These are phyloP conservation scores for Eupithecia subfuscata DNA, from an alignment of 2,888 invertebrate genomes.

Conservation along the genomic window DNA sequence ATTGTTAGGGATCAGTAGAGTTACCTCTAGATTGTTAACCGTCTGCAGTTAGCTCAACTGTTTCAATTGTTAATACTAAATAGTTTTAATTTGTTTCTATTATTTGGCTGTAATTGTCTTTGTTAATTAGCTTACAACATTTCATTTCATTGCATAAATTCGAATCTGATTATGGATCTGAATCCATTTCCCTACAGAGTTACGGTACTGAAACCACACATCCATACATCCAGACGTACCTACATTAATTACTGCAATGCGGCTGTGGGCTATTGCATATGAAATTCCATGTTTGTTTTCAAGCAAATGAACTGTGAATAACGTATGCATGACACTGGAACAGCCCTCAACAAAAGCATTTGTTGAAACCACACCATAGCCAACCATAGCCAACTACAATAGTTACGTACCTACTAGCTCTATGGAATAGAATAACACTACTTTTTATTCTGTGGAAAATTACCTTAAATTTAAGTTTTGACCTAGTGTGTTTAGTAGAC, in stretches of 20 bases:
- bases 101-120: background rate
- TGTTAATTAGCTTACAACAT: background rate
- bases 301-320: constrained; percentile 59
- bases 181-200: background rate
- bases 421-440: too few relatives aligned
- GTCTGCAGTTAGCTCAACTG: background rate
- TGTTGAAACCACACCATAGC: background rate
- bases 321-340: constrained; percentile 63
- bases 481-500: too few relatives aligned
- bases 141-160: background rate
- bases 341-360: background rate
- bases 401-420: background rate
- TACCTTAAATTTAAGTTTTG: too few relatives aligned
- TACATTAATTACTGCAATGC: constrained; percentile 25
- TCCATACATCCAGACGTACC: background rate
- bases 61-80: too few relatives aligned
- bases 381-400: background rate
- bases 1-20: background rate
- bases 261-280: constrained; percentile 50
- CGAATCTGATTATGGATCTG: background rate
- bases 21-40: background rate
- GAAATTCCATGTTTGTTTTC: constrained; percentile 58
- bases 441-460: too few relatives aligned
- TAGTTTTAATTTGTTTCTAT: too few relatives aligned
- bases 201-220: background rate